These are phyloP conservation scores for Anguilla obscura DNA, from an alignment of 2,797 vertebrate genomes.

Conservation along the genomic window DNA sequence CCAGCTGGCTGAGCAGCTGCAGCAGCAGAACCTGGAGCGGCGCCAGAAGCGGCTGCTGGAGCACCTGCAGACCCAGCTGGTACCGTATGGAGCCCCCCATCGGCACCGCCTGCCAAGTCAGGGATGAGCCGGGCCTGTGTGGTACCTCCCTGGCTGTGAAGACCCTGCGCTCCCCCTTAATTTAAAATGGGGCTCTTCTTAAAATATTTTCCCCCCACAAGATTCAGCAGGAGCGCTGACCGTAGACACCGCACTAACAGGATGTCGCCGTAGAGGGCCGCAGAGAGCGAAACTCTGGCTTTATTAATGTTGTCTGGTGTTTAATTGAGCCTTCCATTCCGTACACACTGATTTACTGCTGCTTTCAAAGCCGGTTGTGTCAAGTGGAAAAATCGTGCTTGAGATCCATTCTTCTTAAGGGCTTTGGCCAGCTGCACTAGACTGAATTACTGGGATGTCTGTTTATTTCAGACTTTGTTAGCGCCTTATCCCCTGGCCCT, in stretches of 20 bases:
- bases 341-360: neutral
- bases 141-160: too few relatives aligned
- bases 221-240: constrained; percentile 1
- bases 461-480: neutral
- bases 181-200: neutral
- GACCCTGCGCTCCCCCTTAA: too few relatives aligned
- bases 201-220: constrained; percentile 15
- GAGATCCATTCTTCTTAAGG: neutral
- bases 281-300: neutral
- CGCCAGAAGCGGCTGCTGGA: constrained; percentile 94
- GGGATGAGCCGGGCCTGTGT: too few relatives aligned
- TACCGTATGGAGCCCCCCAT: constrained; percentile 45
- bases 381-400: neutral
- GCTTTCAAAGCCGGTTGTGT: neutral
- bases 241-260: neutral
- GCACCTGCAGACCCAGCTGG: constrained; percentile 75
- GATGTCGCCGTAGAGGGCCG: neutral
- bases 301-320: neutral
- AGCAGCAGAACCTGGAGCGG: constrained; percentile 96
- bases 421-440: neutral
- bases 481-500: neutral
- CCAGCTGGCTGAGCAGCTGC: constrained; percentile 94
- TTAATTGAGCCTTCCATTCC: neutral
- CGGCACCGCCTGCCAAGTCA: too few relatives aligned
- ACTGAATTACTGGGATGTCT: neutral